Conservation (phyloP, 2,888 invertebrate species). For the Geophilus truncorum region DNA sequence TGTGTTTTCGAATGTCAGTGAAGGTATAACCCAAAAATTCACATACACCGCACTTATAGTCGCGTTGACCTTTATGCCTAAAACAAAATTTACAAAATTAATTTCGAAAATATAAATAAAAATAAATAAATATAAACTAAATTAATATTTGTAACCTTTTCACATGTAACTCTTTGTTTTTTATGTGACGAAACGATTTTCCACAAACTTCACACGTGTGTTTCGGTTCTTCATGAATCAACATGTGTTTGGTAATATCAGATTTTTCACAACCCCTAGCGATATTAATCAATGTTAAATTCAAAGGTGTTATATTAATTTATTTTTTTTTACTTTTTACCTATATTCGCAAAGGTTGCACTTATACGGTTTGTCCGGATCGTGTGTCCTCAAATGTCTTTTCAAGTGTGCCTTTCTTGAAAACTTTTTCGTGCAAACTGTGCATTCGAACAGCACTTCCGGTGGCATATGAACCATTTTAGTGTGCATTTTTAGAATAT, state of each 20-base stretch:
- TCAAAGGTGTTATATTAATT: no score
- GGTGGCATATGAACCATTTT: conserved; percentile 51
- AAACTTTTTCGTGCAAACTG: conserved; percentile 48
- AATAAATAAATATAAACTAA: not conserved
- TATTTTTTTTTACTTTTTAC: conserved; percentile 40
- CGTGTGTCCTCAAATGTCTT: conserved; percentile 49
- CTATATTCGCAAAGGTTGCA: conserved; percentile 49
- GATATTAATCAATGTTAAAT: no score
- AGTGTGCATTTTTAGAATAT: conserved; percentile 50
- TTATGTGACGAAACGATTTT: conserved; percentile 49
- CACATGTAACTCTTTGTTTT: conserved; percentile 50
- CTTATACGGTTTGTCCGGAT: conserved; percentile 49
- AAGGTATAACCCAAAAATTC: conserved; percentile 51
- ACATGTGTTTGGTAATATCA: conserved; percentile 49
- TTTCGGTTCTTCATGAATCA: conserved; percentile 50
- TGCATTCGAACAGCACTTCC: conserved; percentile 49
- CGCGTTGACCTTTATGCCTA: conserved; percentile 50
- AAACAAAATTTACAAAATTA: not conserved
- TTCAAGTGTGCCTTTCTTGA: conserved; percentile 50
- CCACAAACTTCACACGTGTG: conserved; percentile 49
- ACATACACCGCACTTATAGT: conserved; percentile 51
- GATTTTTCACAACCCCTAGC: conserved; percentile 51
- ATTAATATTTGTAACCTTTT: conserved; percentile 45
- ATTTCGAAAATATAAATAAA: no score
- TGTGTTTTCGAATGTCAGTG: conserved; percentile 51